Base-by-base conservation (phyloP, 2,888 invertebrate species). In the Agrotis segetum region DNA sequence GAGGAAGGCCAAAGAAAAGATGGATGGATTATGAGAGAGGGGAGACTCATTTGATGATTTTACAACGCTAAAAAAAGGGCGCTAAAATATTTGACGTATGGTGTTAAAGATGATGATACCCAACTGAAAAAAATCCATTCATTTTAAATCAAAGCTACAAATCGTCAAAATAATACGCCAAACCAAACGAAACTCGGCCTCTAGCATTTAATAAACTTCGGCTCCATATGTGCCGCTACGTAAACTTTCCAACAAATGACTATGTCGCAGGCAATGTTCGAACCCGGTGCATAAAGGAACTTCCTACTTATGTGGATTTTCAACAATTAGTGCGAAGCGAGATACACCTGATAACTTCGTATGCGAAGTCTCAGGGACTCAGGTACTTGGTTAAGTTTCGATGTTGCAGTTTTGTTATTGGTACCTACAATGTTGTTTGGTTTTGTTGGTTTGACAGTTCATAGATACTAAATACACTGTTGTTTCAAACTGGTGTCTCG, bases 131-230 rank as follows among this genome's bases (percentile, higher is more conserved):
- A 24, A 24, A 24, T 24, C 1, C 24, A 24, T 24, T 24, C 24
- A 24, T 24, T 24, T 24, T 24, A 24, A 24, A 24, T 24, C 24
- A 24, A 24, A 24, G 2, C 7, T 6, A 34, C 34, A 34, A 34
- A 34, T 55, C 17, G 17, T 11, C 4, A 17, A 29, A 53, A 7
- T 67, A 78, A 60, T 63, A 66, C 19, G 21, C 49, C 3, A 49
- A 67, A 80, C 77, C 55, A 62, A 77, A 61, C 56, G 56, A 63
- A 77, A 70, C 49, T 50, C 46, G 60, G 49, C 64, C 19, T 55
- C 56, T 75, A 67, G 81, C 72, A 84, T 87, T 88, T 87, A 86
- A 87, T 86, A 88, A 85, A 82, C 85, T 82, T 84, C 84, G 66
- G 65, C 72, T 66, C 80, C 74, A 74, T 73, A 87, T 86, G 80